Base-by-base conservation (phyloP, 2,113 vertebrate genomes). In the Forbesichthys agassizii region DNA sequence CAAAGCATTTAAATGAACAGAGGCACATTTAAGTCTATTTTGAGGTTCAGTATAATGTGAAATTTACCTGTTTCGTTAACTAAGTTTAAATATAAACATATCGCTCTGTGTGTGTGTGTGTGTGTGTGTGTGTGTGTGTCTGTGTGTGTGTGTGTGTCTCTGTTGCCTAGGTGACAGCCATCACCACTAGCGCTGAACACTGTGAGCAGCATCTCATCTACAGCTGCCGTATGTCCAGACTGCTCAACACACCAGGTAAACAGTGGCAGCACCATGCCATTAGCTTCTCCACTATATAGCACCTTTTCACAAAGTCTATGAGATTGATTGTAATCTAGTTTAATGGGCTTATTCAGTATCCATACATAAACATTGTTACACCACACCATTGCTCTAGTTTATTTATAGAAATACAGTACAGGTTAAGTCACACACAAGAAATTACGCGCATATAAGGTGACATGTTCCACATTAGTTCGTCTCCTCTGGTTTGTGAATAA, bases 171-270 rank as follows among this genome's bases (percentile, higher is more conserved):
- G 93, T 99, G 81, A 92, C 94, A 16, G 95, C 97, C 73, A 95
- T 99, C 82, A 98, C 96, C 81, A 92, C 87, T 70, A 97, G 95
- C 0, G 96, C 98, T 1, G 97, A 99, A 52, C 92, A 96, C 87
- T 99, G 98, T 0, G 95, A 99, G 81, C 98, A 99, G 91, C 93
- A 93, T 0, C 87, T 99, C 80, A 89, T 94, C 82, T 99, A 99
- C 59, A 91, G 90, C 78, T 99, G 98, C 89, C 95, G 92, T 83
- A 94, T 94, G 93, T 99, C 98, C 52, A 89, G 96, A 52, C 78
- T 99, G 78, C 91, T 99, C 86, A 99, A 99, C 85, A 98, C 97
- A 20, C 98, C 98, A 95, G 98, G 98, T 99, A 96, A 83, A 88
- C 59, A 69, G 78, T 71, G 66, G 69, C 33, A 9, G 16, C 5